A percentile compares a stretch with the other conserved stretches of the same genome.
Conservation (phyloP, 2,113 vertebrate species). For the Hydrochoerus hydrochaeris region DNA sequence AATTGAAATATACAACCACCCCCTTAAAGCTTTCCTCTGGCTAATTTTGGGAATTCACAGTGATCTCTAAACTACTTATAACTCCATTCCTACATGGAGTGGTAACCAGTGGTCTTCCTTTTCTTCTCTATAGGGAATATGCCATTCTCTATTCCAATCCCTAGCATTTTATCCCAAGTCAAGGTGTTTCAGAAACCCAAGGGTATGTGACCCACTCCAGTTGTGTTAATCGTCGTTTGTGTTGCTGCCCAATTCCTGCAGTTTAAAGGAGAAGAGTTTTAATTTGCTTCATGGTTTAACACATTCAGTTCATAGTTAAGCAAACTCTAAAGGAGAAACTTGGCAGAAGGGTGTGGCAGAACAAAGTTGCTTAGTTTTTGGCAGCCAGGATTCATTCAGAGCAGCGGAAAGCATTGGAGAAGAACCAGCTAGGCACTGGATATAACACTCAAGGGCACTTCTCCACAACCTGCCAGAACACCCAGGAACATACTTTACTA, state of each 20-base stretch:
- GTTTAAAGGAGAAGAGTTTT: neutral
- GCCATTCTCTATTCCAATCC: neutral
- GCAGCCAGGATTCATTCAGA: neutral
- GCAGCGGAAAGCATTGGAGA: neutral
- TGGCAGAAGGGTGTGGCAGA: neutral
- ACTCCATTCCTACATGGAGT: neutral
- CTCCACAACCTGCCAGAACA: neutral
- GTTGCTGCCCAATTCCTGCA: neutral
- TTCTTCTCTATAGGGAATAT: too few relatives aligned
- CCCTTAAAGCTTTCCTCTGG: neutral
- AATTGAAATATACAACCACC: neutral
- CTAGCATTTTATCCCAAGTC: neutral
- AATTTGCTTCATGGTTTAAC: neutral
- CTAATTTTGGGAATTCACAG: neutral
- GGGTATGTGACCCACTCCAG: neutral
- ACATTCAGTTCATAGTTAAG: neutral
- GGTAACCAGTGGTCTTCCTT: neutral
- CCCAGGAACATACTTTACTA: neutral
- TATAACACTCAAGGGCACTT: neutral
- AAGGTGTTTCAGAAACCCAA: neutral
- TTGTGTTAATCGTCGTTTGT: neutral
- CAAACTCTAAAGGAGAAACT: neutral
- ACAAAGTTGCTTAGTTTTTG: neutral
- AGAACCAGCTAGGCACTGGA: neutral
- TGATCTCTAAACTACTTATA: neutral